Base-by-base conservation (phyloP, 2,797 vertebrate genomes). In the Hoplostethus atlanticus region DNA sequence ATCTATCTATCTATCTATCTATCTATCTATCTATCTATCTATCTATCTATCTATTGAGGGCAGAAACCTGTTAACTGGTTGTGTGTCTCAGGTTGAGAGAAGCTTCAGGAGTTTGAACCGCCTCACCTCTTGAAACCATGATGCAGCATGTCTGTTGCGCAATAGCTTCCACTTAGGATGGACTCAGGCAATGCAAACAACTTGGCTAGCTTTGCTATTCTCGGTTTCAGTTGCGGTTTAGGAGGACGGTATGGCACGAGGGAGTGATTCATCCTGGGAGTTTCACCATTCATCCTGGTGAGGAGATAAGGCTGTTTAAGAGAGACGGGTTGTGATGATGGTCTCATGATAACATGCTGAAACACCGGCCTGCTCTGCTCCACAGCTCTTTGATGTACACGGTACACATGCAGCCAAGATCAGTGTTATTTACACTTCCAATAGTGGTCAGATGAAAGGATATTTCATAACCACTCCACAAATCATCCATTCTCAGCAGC, bases 211-310 rank as follows among this genome's bases (percentile, higher is more conserved):
- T 40, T 72, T 70, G 36, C 36, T 31, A 6, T 17, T 15, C 44
- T 52, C 25, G 7, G 4, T n/a, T 67, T 12, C 1, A 3, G 7
- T 53, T 11, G 42, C 52, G 56, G 53, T 62, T 71, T 17, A 46
- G 52, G 66, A 47, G 21, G 56, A 48, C 80, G 76, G 55, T 0
- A 51, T 77, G 73, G 55, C 38, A 70, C 1, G 40, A 50, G 10
- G 16, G 63, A 55, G 36, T 36, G 65, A 73, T 51, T 76, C 66
- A 25, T 68, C 48, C 44, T 0, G 6, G 46, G n/a, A 62, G 16
- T 63, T 84, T 79, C 48, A 7, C 13, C 17, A 30, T 16, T 73
- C 53, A 25, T 55, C 56, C 42, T 54, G 48, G 21, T 56, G 80
- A 69, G 47, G 58, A 53, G 42, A 36, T 28, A 0, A 67, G 50